phyloP scores from a whole-genome alignment of 2,888 invertebrate genomes.

The Teinopalpus imperialis region DNA sequence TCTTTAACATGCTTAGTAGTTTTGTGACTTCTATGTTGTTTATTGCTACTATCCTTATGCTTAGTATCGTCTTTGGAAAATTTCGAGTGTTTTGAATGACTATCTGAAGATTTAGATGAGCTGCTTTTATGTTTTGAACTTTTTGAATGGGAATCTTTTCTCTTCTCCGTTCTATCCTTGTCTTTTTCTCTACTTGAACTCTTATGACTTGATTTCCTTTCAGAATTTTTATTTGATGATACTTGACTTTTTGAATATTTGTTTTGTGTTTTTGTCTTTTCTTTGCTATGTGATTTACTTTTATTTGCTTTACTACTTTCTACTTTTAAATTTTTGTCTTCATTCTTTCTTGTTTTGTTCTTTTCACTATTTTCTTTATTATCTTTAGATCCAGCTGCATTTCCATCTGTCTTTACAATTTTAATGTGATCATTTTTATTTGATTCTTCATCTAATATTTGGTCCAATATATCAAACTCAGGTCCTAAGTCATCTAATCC shows the following conservation, averaged over 20 bases:
- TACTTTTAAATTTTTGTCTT: conserved; percentile 35
- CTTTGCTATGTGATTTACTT: conserved; percentile 43
- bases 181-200: conserved; percentile 56
- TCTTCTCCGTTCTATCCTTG: conserved; percentile 49
- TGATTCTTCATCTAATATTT: conserved; percentile 76
- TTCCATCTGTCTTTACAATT: conserved; percentile 30
- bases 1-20: conserved; percentile 51
- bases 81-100: conserved; percentile 38
- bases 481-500: conserved; percentile 71
- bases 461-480: conserved; percentile 76
- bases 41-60: conserved; percentile 36
- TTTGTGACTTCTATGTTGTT: conserved; percentile 45
- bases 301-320: conserved; percentile 39
- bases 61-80: conserved; percentile 45
- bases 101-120: conserved; percentile 41
- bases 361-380: conserved; percentile 29
- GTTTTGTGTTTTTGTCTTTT: conserved; percentile 40
- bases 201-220: conserved; percentile 54
- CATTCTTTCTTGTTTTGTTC: conserved; percentile 35
- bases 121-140: conserved; percentile 36
- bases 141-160: conserved; percentile 46
- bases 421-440: conserved; percentile 31
- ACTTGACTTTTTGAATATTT: conserved; percentile 43
- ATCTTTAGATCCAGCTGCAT: conserved; percentile 28
- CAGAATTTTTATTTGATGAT: conserved; percentile 40